Evolutionary conservation across 2,797 vertebrate genomes (phyloP).

Genomic region (Selene dorsalis): DNA sequence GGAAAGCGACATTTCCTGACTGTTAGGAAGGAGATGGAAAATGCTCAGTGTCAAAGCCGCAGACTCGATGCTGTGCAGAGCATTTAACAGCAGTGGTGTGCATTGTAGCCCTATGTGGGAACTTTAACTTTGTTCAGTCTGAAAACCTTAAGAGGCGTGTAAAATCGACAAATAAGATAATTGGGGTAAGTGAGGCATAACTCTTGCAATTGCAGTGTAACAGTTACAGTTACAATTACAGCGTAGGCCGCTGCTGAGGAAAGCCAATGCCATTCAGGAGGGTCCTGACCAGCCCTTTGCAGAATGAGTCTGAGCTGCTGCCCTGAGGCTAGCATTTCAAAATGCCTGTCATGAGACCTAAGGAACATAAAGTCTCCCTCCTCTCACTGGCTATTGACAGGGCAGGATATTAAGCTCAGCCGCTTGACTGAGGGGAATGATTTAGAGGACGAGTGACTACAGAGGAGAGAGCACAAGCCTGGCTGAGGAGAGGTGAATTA

Average conservation of each 20-base stretch:
- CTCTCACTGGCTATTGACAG: conserved; percentile 63
- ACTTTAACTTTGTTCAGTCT: conserved; percentile 40
- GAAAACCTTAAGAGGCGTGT: conserved; percentile 38
- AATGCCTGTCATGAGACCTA: conserved; percentile 68
- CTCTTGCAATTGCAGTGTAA: conserved; percentile 60
- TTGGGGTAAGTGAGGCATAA: conserved; percentile 46
- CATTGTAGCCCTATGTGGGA: conserved; percentile 14
- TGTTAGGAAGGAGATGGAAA: not conserved
- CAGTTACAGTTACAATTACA: conserved; percentile 50
- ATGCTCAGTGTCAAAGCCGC: conserved; percentile 9
- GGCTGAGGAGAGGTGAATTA: conserved; percentile 46
- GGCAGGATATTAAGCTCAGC: conserved; percentile 60
- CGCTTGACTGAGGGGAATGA: conserved; percentile 53
- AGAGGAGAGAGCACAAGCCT: conserved; percentile 35
- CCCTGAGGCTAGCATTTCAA: conserved; percentile 63
- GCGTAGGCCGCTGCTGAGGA: conserved; percentile 42
- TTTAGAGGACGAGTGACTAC: conserved; percentile 59
- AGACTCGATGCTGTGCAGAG: not conserved
- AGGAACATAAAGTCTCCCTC: conserved; percentile 60
- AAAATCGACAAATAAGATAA: conserved; percentile 60
- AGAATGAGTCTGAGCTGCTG: conserved; percentile 61
- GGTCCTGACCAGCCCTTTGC: conserved; percentile 38
- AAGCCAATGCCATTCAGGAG: conserved; percentile 47
- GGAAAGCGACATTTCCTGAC: not conserved
- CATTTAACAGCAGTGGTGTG: conserved; percentile 4